phyloP scores from a whole-genome alignment of 2,888 invertebrate species.

The Lymantria dispar region DNA sequence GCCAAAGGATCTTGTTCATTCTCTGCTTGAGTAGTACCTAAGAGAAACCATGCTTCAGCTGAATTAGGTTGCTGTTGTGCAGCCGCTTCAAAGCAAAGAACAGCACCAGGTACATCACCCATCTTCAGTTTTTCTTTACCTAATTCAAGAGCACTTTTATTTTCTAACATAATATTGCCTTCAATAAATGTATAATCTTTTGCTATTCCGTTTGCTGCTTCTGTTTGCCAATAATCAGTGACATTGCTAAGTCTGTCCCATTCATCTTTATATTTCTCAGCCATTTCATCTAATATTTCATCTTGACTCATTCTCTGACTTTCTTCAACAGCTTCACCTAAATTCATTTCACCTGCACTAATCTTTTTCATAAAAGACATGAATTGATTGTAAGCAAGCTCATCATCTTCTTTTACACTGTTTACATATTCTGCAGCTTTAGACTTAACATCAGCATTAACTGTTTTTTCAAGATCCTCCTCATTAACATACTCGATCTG shows the following conservation, averaged over 20 bases:
- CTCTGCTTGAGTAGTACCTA: conserved; percentile 97
- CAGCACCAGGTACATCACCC: conserved; percentile 97
- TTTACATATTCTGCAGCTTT: conserved; percentile 83
- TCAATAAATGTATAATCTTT: conserved; percentile 90
- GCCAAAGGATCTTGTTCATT: conserved; percentile 98
- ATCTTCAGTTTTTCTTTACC: conserved; percentile 91
- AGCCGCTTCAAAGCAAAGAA: conserved; percentile 97
- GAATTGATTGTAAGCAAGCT: conserved; percentile 89
- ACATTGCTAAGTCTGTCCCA: conserved; percentile 89
- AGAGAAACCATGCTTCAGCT: conserved; percentile 91
- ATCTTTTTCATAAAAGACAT: conserved; percentile 93
- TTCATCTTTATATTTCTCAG: conserved; percentile 87
- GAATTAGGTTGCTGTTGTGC: conserved; percentile 91
- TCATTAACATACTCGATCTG: conserved; percentile 70
- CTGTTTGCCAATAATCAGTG: conserved; percentile 86
- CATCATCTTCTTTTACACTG: conserved; percentile 83
- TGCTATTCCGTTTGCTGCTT: conserved; percentile 66
- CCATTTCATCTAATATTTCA: conserved; percentile 73
- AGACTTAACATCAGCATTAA: conserved; percentile 71
- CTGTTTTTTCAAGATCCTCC: conserved; percentile 42
- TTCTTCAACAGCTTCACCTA: conserved; percentile 72
- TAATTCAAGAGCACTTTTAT: conserved; percentile 90
- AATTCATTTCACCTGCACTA: conserved; percentile 84
- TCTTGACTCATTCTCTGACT: conserved; percentile 64
- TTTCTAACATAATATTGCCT: conserved; percentile 92